Evolutionary conservation across 2,888 invertebrate species (phyloP), one percentile per base, ranked within the genome.

Genomic region (Nysson spinosus): DNA sequence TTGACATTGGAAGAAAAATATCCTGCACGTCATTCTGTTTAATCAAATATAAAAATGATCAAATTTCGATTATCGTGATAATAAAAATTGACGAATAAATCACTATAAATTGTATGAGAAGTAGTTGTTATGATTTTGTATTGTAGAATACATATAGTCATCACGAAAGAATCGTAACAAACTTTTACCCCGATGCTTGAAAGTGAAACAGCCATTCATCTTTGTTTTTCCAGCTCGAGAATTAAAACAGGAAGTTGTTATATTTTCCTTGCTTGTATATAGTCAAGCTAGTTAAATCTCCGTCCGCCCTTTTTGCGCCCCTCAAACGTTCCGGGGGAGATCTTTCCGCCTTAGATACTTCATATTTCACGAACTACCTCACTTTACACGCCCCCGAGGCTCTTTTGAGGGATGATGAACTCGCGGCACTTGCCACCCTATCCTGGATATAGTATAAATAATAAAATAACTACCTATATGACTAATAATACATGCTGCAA

Each of bases 401-500:
- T 57, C 60, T 65, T 52, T 43, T 58, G 51, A 12, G 64, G 54
- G 58, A 70, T 66, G 72, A 75, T 66, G 63, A 75, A 66, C 61
- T 65, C 46, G 58, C 65, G 34, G 28, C 47, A 35, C 68, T 63
- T 62, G 62, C 58, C 56, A 32, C 34, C 46, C 12, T n/a, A 26
- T 16, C 14, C 30, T 1, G 26, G 35, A 30, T n/a, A 3, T n/a
- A n/a, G n/a, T 52, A 62, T 75, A 66, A 75, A 75, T 75, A 76
- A 75, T 75, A 72, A 72, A 75, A 60, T 64, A 66, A 69, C 55
- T 50, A 49, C 44, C 47, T 50, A 54, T 51, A 51, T 55, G 44
- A 28, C 54, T 70, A 75, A 76, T 72, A 75, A 75, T 76, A 67
- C 43, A 76, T 62, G 62, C 39, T 49, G 57, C 72, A 69, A 72